Evolutionary conservation across 2,888 invertebrate genomes (phyloP), one percentile per base, ranked within the genome.

Genomic region (Tholera decimalis): DNA sequence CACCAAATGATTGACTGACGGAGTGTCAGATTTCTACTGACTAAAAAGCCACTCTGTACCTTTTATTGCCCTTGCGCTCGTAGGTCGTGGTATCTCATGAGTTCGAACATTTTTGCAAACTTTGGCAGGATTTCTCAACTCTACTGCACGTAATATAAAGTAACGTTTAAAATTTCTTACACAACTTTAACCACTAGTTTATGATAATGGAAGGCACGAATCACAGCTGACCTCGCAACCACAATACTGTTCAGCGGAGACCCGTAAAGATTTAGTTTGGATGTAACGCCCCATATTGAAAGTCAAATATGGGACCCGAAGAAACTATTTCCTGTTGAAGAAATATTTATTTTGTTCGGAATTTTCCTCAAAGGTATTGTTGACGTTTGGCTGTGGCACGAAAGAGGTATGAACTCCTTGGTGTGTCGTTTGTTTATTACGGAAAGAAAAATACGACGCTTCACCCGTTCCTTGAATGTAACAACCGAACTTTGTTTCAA

Each of bases 271-370:
- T 54, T 56, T 57, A 54, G 37, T 71, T 58, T n/a, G 24, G 54
- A 58, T 15, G 28, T 39, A 24, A 28, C 26, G 65, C 18, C 55
- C 49, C 6, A 22, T 49, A 76, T 60, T 62, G 58, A 47, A 22
- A 43, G 30, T 7, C 65, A 59, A 33, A 63, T 53, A 59, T 55
- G 41, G 55, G 53, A 44, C 26, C 28, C 51, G 28, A 35, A 77
- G 43, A 73, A 54, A 43, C 57, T 28, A 63, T 77, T 77, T 78
- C 44, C 66, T 26, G 39, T 41, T 46, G 41, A 15, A 22, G 18
- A 49, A 49, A 26, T 54, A 22, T 54, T 71, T 72, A 57, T 77
- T 59, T 49, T 65, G 20, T 51, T 73, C 2, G 15, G 39, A 11
- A 51, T 58, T 77, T 76, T 61, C 15, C 47, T 57, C 30, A 9